Percentiles rank a stretch among this genome's conserved stretches.
Conservation (phyloP, 2,888 invertebrate species). For the Caenorhabditis wallacei region DNA sequence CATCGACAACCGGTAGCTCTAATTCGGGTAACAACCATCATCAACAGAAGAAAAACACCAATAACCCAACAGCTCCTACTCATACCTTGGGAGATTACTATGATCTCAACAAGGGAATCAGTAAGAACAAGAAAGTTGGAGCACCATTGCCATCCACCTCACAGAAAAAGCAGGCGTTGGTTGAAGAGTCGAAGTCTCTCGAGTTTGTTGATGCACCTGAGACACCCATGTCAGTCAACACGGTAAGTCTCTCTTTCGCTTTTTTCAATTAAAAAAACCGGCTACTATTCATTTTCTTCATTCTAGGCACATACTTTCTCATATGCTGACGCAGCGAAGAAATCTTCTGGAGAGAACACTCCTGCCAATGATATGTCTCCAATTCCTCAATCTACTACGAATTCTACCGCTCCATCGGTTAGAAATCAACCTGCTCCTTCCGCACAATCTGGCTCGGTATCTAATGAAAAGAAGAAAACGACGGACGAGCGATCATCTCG, state of each 20-base stretch:
- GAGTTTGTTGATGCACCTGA: slow-evolving; percentile 38
- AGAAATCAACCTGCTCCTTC: neutral
- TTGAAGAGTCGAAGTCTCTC: slow-evolving; percentile 23
- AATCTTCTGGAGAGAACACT: slow-evolving; percentile 57
- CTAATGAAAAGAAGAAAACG: neutral
- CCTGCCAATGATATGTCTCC: slow-evolving; percentile 52
- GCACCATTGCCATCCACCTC: neutral
- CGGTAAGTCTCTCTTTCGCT: slow-evolving; percentile 18
- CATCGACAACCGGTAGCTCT: neutral
- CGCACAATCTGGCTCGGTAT: neutral
- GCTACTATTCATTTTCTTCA: neutral
- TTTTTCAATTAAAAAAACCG: neutral
- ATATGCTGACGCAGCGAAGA: slow-evolving; percentile 69
- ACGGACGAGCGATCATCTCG: neutral
- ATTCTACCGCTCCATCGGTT: neutral
- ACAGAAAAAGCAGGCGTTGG: slow-evolving; percentile 21
- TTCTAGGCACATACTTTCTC: slow-evolving; percentile 52
- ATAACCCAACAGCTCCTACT: slow-evolving; percentile 20
- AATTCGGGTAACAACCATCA: slow-evolving; percentile 4
- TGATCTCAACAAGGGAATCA: slow-evolving; percentile 46
- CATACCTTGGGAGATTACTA: slow-evolving; percentile 52
- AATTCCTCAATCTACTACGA: slow-evolving; percentile 13
- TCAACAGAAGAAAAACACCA: slow-evolving; percentile 14
- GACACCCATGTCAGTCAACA: slow-evolving; percentile 43
- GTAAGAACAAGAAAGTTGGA: slow-evolving; percentile 40